phyloP scores from a whole-genome alignment of 1,140 invertebrate genomes.

The Antheraea mylitta region DNA sequence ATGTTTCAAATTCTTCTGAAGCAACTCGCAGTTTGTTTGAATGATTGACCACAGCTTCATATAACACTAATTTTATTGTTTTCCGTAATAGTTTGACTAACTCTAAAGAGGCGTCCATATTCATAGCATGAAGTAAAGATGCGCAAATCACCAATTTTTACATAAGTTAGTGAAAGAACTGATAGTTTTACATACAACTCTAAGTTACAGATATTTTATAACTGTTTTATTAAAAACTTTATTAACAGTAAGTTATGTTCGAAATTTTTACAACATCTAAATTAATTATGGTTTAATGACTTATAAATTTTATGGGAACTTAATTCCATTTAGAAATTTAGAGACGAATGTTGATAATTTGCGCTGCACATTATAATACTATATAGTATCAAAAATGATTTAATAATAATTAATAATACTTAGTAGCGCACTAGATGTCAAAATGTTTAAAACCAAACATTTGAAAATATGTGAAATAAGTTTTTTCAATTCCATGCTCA shows the following conservation, averaged over 20 bases:
- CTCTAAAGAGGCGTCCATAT: slow-evolving; percentile 76
- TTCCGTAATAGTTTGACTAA: slow-evolving; percentile 71
- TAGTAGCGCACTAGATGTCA: slow-evolving; percentile 21
- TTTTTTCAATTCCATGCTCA: slow-evolving; percentile 62
- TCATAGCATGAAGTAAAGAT: slow-evolving; percentile 73
- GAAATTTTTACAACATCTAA: slow-evolving; percentile 62
- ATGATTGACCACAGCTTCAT: slow-evolving; percentile 70
- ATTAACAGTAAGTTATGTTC: slow-evolving; percentile 55
- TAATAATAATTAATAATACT: slow-evolving; percentile 21
- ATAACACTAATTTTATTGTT: slow-evolving; percentile 75
- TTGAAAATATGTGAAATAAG: slow-evolving; percentile 77
- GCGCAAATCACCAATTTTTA: slow-evolving; percentile 73
- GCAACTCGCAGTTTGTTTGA: slow-evolving; percentile 30
- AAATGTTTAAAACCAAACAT: slow-evolving; percentile 51
- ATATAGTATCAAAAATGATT: slow-evolving; percentile 22
- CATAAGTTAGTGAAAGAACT: slow-evolving; percentile 67
- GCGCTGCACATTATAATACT: slow-evolving; percentile 23
- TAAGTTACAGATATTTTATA: slow-evolving; percentile 61
- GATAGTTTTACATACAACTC: slow-evolving; percentile 69
- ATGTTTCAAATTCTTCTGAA: slow-evolving; percentile 13
- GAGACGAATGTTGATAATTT: slow-evolving; percentile 32
- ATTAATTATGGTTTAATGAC: slow-evolving; percentile 44
- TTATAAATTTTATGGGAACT: slow-evolving; percentile 64
- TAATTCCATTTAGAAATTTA: slow-evolving; percentile 71
- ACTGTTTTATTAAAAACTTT: slow-evolving; percentile 55